phyloP scores from a whole-genome alignment of 1,140 invertebrate species.

The Nomia melanderi region DNA sequence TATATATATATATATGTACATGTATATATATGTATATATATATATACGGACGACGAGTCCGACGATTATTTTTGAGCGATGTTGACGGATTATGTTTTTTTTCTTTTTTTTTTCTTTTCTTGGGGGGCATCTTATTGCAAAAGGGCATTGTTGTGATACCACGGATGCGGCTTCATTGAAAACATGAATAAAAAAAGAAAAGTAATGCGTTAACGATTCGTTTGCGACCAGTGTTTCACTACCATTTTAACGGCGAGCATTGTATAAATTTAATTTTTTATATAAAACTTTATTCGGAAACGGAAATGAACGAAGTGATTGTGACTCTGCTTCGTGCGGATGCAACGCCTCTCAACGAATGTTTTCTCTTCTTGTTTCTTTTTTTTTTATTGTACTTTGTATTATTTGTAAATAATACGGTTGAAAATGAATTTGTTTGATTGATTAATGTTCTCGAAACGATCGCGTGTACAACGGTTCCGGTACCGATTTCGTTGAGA shows the following conservation, averaged over 20 bases:
- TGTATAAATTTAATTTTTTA: slow-evolving; percentile 35
- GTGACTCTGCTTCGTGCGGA: too few species aligned
- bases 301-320: not conserved
- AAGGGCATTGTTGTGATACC: slow-evolving; percentile 76
- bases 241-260: slow-evolving; percentile 4
- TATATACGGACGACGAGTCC: slow-evolving; percentile 24
- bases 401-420: too few species aligned
- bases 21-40: too few species aligned
- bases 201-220: slow-evolving; percentile 62
- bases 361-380: not conserved
- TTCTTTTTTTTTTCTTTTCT: slow-evolving; percentile 23
- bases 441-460: not conserved
- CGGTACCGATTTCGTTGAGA: not conserved
- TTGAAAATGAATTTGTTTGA: not conserved
- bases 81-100: slow-evolving; percentile 53
- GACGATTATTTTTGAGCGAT: slow-evolving; percentile 48
- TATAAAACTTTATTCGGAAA: slow-evolving; percentile 19
- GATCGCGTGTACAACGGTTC: not conserved
- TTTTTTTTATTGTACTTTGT: too few species aligned
- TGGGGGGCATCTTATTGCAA: slow-evolving; percentile 68
- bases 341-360: too few species aligned
- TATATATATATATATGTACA: too few species aligned
- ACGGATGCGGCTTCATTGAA: slow-evolving; percentile 75
- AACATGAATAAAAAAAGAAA: slow-evolving; percentile 68
- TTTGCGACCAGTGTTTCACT: slow-evolving; percentile 33